A percentile compares a stretch with the other conserved stretches of the same genome.
phyloP scores from a whole-genome alignment of 2,113 vertebrate genomes.

The Furnarius figulus region DNA sequence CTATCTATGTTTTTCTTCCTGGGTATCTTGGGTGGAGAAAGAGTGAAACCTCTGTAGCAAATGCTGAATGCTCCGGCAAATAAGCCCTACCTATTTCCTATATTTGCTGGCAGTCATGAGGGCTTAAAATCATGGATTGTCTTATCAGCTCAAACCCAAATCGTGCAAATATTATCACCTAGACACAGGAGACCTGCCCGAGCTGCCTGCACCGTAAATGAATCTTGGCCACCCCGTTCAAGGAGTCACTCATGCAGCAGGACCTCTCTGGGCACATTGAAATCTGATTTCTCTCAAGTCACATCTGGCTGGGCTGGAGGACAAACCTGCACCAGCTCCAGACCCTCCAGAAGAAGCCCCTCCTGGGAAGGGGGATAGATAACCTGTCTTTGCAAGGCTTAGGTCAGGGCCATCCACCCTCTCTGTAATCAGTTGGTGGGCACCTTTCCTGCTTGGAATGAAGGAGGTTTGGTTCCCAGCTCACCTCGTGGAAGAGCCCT shows the following conservation, averaged over 20 bases:
- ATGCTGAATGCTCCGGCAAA: background rate
- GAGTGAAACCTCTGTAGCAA: background rate
- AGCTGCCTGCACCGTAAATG: background rate
- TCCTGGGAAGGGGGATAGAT: background rate
- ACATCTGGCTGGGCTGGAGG: background rate
- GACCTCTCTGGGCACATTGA: accelerated
- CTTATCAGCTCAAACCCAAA: background rate
- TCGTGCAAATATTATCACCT: background rate
- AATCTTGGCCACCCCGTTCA: accelerated
- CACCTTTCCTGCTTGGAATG: background rate
- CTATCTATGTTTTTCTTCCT: background rate
- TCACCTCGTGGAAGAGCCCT: background rate
- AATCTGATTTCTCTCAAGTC: background rate
- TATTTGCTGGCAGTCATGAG: background rate
- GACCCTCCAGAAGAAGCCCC: background rate
- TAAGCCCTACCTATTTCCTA: background rate
- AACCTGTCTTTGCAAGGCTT: background rate
- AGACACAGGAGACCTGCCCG: background rate
- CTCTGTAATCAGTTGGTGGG: background rate
- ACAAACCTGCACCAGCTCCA: background rate
- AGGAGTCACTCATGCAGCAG: accelerated
- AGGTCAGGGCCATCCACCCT: background rate
- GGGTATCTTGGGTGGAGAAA: background rate
- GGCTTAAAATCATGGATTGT: background rate
- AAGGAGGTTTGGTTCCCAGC: background rate